These are phyloP conservation scores for Epinephelus cyanopodus DNA, from an alignment of 2,113 vertebrate species.

Conservation along the genomic window DNA sequence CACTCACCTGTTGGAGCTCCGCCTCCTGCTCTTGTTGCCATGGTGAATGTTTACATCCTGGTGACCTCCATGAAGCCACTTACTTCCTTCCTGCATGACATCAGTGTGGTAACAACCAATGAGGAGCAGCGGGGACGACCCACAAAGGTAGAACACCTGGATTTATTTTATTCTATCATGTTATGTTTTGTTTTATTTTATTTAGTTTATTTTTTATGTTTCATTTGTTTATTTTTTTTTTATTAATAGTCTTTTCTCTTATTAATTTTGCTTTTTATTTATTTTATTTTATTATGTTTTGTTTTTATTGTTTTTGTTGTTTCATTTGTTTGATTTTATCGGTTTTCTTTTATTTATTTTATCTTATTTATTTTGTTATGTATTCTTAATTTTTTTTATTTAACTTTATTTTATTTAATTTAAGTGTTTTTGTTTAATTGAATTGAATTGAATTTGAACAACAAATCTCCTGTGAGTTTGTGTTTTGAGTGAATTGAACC, in stretches of 20 bases:
- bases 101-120: slow-evolving; percentile 84
- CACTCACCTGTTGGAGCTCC: slow-evolving; percentile 17
- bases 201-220: background rate
- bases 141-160: slow-evolving; percentile 83
- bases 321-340: too few species aligned
- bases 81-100: slow-evolving; percentile 91
- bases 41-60: slow-evolving; percentile 90
- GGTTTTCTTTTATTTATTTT: too few species aligned
- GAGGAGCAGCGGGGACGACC: slow-evolving; percentile 84
- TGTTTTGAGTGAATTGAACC: too few species aligned
- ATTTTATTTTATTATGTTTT: background rate
- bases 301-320: too few species aligned
- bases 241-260: background rate
- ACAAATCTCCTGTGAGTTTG: too few species aligned
- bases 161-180: background rate
- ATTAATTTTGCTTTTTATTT: background rate
- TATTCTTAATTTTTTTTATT: too few species aligned
- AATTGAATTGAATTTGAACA: too few species aligned
- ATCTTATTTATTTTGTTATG: too few species aligned
- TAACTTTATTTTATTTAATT: background rate
- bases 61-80: slow-evolving; percentile 93
- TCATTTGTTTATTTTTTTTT: background rate
- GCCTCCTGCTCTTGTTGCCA: slow-evolving; percentile 84
- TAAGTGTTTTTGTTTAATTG: too few species aligned
- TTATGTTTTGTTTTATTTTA: background rate